Conservation (phyloP, 2,888 invertebrate species). For the Pachymerium ferrugineum region DNA sequence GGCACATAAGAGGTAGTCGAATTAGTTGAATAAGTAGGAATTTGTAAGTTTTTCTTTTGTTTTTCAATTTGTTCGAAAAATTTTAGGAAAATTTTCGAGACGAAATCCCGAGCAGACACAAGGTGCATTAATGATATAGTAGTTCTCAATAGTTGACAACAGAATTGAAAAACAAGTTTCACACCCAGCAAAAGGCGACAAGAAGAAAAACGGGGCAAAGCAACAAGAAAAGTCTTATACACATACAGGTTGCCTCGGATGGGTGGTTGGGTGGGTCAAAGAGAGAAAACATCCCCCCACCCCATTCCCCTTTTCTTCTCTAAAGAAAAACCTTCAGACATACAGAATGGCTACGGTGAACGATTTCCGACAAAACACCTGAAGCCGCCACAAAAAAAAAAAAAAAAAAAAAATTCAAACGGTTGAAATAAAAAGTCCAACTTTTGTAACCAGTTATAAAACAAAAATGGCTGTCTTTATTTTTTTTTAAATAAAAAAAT, state of each 20-base stretch:
- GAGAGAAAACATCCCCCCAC: no score
- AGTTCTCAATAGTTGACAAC: background rate
- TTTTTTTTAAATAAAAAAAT: background rate
- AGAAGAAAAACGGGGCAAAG: background rate
- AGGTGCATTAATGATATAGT: slow-evolving; percentile 11
- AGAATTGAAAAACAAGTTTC: slow-evolving; percentile 16
- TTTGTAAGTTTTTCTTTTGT: no score
- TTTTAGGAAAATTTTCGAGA: background rate
- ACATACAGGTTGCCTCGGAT: no score
- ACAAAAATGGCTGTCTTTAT: slow-evolving; percentile 10
- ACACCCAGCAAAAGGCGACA: background rate
- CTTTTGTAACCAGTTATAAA: no score
- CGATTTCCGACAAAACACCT: slow-evolving; percentile 27
- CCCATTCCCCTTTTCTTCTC: background rate
- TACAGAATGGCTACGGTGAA: slow-evolving; percentile 17
- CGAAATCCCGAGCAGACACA: background rate
- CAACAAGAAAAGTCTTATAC: background rate
- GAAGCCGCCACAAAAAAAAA: background rate
- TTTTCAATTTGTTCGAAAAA: no score
- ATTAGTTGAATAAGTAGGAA: background rate
- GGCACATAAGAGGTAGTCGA: slow-evolving; percentile 6
- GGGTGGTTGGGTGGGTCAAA: background rate
- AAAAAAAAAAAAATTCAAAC: background rate
- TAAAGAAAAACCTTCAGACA: background rate
- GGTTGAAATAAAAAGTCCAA: background rate